Conservation (phyloP, 2,888 invertebrate genomes). For the Spodoptera picta region DNA sequence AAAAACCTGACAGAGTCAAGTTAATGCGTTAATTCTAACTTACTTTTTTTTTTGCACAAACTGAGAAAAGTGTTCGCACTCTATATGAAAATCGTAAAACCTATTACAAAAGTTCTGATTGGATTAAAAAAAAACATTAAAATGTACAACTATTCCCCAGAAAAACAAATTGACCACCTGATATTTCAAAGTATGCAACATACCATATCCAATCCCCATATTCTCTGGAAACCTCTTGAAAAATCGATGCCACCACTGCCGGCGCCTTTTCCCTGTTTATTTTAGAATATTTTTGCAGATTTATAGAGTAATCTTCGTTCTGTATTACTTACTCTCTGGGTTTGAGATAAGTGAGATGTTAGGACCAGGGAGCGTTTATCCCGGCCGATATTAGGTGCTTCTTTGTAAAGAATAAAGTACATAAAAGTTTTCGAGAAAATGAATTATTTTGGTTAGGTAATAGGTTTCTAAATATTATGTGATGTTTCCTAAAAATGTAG, state of each 20-base stretch:
- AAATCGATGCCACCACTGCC: slow-evolving; percentile 56
- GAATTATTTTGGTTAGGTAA: slow-evolving; percentile 1
- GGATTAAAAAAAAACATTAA: too few species aligned
- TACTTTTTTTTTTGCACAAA: too few species aligned
- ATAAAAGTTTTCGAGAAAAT: slow-evolving; percentile 1
- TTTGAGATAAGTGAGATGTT: slow-evolving; percentile 50
- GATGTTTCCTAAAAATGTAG: too few species aligned
- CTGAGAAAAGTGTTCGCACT: too few species aligned
- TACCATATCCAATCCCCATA: slow-evolving; percentile 45
- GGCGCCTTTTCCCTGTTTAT: slow-evolving; percentile 70
- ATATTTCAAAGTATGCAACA: neutral
- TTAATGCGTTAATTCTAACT: too few species aligned
- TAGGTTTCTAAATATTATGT: neutral
- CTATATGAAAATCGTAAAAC: too few species aligned
- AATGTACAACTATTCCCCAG: neutral
- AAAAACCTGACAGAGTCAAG: too few species aligned
- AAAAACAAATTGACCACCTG: neutral
- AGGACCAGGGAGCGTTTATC: slow-evolving; percentile 18
- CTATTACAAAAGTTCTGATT: too few species aligned
- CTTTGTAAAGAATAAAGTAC: slow-evolving; percentile 17
- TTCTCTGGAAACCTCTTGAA: slow-evolving; percentile 30
- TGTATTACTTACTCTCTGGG: slow-evolving; percentile 58
- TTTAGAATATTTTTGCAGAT: slow-evolving; percentile 76
- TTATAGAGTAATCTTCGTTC: slow-evolving; percentile 67
- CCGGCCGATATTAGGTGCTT: slow-evolving; percentile 9